phyloP scores from a whole-genome alignment of 1,140 invertebrate genomes.

The Bathynomus jamesi region DNA sequence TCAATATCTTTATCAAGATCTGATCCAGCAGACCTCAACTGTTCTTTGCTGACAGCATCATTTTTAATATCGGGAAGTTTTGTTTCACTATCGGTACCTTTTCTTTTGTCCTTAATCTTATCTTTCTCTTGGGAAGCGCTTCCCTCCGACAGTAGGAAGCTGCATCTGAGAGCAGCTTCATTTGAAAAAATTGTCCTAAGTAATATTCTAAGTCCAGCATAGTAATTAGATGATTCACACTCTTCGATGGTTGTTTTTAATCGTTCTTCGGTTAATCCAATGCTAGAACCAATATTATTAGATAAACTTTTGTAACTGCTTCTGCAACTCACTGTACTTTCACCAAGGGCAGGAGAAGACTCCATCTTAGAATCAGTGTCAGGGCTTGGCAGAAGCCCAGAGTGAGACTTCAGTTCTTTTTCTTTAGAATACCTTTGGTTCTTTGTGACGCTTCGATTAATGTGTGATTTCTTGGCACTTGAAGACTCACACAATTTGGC shows the following conservation, averaged over 20 bases:
- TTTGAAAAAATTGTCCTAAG: constrained; percentile 56
- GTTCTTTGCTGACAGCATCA: constrained; percentile 56
- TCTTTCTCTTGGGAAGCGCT: neutral
- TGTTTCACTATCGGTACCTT: constrained; percentile 47
- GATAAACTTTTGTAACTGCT: neutral
- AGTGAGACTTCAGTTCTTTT: neutral
- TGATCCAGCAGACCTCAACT: constrained; percentile 57
- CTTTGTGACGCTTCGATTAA: neutral
- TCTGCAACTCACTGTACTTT: neutral
- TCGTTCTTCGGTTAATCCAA: constrained; percentile 11
- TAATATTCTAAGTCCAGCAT: constrained; percentile 23
- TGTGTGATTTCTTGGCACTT: constrained; percentile 57
- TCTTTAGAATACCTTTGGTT: neutral
- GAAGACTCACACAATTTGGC: constrained; percentile 73
- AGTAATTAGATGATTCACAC: constrained; percentile 24
- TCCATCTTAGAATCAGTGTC: neutral
- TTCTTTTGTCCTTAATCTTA: constrained; percentile 40
- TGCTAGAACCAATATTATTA: neutral
- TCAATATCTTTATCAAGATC: constrained; percentile 79
- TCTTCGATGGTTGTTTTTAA: constrained; percentile 17
- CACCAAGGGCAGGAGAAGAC: neutral
- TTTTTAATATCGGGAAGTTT: constrained; percentile 39
- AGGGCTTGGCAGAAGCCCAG: neutral
- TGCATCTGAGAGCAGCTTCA: constrained; percentile 30
- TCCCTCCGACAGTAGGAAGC: neutral